Base-by-base conservation (phyloP, 2,888 invertebrate species). In the Eudasyphora cyanicolor region DNA sequence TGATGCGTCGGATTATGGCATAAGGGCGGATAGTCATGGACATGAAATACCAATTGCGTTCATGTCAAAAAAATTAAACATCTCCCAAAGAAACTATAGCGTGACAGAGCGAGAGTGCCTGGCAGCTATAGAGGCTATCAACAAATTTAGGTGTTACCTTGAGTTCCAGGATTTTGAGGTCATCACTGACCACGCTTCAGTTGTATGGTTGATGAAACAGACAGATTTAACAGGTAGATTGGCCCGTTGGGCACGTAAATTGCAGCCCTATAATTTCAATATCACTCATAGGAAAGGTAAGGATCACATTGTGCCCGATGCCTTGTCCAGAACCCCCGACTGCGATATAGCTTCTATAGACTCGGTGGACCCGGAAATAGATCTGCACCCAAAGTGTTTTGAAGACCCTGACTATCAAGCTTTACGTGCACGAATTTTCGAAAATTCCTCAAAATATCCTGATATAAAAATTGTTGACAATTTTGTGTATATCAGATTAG, bases 221-320 rank as follows among this genome's bases (percentile, higher is more conserved):
- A 24, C 45, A 0, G 69, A 69, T 8, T 19, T n/a, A n/a, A n/a
- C n/a, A n/a, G n/a, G n/a, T n/a, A n/a, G n/a, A n/a, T n/a, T n/a
- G n/a, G n/a, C n/a, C 6, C 21, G 24, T 10, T 69, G 69, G 45
- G 69, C 49, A 2, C 27, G 14, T 27, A 69, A 69, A 45, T 29
- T 69, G 4, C 69, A 69, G 27, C 8, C 45, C 4, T 69, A 21
- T 49, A 69, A 45, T 4, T 69, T 69, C 27, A 8, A 45, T n/a
- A 69, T 69, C n/a, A 49, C 27, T n/a, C 69, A 69, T n/a, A 27
- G 70, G 24, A 70, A 70, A 17, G 51, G 51, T 2, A 51, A 51
- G 19, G 70, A 70, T 6, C 27, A 70, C 14, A 19, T 70, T 3
- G 70, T 70, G 1, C 70, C 70, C 24, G 69, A 69, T 27, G 69